Evolutionary conservation across 1,140 invertebrate species (phyloP).

Genomic region (Diplogasteroides magnus): DNA sequence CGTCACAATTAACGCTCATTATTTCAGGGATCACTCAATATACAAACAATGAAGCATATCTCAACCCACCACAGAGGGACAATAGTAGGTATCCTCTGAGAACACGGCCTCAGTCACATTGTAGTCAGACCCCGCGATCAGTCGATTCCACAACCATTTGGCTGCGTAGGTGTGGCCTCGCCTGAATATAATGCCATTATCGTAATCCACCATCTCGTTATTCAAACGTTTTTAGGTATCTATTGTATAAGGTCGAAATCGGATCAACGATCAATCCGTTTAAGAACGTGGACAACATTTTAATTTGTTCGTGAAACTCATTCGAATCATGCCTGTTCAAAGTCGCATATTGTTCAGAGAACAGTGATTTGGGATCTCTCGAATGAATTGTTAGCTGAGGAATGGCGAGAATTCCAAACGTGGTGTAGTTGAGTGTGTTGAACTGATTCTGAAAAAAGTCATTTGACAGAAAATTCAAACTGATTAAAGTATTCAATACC

Average conservation of each 20-base stretch:
- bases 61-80: conserved; percentile 37
- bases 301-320: too few species aligned
- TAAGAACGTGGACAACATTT: too few species aligned
- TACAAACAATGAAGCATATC: not conserved
- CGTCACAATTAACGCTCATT: not conserved
- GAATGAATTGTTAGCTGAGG: conserved; percentile 41
- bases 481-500: conserved; percentile 27
- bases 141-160: conserved; percentile 48
- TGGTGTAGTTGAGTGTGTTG: conserved; percentile 36
- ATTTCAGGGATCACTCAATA: not conserved
- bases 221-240: too few species aligned
- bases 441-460: conserved; percentile 40
- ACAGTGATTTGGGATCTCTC: conserved; percentile 42
- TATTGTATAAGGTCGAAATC: not conserved
- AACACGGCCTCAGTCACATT: conserved; percentile 36
- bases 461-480: not conserved
- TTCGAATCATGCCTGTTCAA: conserved; percentile 34
- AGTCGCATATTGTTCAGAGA: conserved; percentile 38
- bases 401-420: conserved; percentile 39
- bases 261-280: too few species aligned
- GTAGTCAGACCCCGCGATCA: conserved; percentile 45
- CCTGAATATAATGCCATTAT: conserved; percentile 21
- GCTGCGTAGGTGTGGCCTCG: conserved; percentile 48
- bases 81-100: conserved; percentile 46
- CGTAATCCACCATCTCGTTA: not conserved